A percentile compares a stretch with the other conserved stretches of the same genome.
Conservation (phyloP, 1,140 invertebrate genomes). For the Sminthurides bifidus region DNA sequence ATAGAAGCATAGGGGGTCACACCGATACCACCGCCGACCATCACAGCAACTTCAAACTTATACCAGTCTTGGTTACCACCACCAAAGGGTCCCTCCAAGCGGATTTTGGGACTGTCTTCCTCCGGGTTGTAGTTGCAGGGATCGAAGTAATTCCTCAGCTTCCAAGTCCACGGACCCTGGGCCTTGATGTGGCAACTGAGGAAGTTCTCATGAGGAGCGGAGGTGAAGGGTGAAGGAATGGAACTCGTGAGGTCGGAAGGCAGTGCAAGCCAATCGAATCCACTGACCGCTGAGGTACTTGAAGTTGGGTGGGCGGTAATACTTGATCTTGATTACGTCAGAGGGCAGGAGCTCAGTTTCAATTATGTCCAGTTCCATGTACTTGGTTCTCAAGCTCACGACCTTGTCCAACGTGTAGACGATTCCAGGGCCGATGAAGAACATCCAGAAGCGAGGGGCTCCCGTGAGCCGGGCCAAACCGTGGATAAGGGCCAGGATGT, state of each 20-base stretch:
- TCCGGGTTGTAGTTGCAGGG: conserved; percentile 84
- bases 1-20: conserved; percentile 99
- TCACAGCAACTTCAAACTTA: conserved; percentile 93
- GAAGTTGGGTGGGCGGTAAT: conserved; percentile 87
- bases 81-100: conserved; percentile 94
- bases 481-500: conserved; percentile 81
- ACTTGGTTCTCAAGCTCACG: conserved; percentile 79
- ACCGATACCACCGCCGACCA: conserved; percentile 98
- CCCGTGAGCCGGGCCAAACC: conserved; percentile 89
- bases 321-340: conserved; percentile 84
- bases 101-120: conserved; percentile 66
- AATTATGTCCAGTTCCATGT: conserved; percentile 86
- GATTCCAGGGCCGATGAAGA: conserved; percentile 84
- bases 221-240: conserved; percentile 97
- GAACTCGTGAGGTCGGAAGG: conserved; percentile 82
- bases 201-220: conserved; percentile 94
- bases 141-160: conserved; percentile 91
- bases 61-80: conserved; percentile 99
- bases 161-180: conserved; percentile 99
- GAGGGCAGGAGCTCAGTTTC: conserved; percentile 92
- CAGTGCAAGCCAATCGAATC: conserved; percentile 85
- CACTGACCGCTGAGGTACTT: conserved; percentile 84
- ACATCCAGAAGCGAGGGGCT: conserved; percentile 86
- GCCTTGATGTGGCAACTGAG: conserved; percentile 96
- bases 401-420: conserved; percentile 84